Conservation (phyloP, 2,113 vertebrate species). For the Neolamprologus kungweensis region DNA sequence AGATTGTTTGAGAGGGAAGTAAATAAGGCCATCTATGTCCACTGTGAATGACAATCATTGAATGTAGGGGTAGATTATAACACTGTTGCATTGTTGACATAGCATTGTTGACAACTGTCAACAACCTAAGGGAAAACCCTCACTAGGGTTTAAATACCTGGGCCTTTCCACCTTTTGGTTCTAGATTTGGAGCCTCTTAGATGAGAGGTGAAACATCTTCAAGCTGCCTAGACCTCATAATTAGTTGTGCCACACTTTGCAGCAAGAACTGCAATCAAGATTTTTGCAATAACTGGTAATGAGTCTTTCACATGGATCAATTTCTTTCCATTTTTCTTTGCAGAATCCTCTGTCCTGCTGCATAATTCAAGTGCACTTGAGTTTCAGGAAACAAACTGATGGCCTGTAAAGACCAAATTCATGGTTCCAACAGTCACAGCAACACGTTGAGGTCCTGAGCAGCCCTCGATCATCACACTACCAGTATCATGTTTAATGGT, state of each 20-base stretch:
- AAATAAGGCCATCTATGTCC: not conserved
- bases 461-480: not conserved
- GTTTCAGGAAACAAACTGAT: not conserved
- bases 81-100: too few species aligned
- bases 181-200: not conserved
- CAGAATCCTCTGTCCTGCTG: not conserved
- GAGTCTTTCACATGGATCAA: not conserved
- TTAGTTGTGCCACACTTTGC: not conserved
- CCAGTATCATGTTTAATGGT: not conserved
- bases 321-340: not conserved
- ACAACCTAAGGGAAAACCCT: not conserved
- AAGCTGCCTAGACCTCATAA: not conserved
- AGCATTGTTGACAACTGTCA: too few species aligned
- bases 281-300: not conserved
- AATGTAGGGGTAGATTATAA: fast-evolving
- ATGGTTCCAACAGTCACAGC: not conserved
- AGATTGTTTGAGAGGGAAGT: not conserved
- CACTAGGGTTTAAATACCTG: not conserved
- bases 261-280: not conserved
- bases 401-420: not conserved
- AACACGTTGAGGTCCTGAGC: not conserved
- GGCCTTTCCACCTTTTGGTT: not conserved
- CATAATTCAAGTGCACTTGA: not conserved
- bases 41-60: not conserved
- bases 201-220: not conserved